phyloP scores from a whole-genome alignment of 2,797 vertebrate genomes.

The Tiaroga cobitis region DNA sequence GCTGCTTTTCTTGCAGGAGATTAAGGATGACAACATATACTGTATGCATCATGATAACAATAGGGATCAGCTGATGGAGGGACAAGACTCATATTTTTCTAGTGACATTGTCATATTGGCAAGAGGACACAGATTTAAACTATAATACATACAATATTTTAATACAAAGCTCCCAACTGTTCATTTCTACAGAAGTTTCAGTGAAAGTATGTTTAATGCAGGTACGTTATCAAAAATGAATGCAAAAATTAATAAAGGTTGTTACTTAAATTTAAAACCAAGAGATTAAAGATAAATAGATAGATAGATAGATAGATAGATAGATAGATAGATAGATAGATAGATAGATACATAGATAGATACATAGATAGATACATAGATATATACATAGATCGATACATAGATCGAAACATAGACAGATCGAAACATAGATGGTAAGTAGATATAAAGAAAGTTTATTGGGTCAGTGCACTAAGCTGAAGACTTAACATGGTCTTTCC shows the following conservation, averaged over 20 bases:
- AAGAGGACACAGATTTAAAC: constrained; percentile 24
- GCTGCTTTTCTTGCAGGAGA: constrained; percentile 59
- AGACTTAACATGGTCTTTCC: constrained; percentile 73
- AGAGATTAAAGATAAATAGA: not conserved
- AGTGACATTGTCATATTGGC: constrained; percentile 27
- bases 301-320: not conserved
- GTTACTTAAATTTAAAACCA: not conserved
- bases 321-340: not conserved
- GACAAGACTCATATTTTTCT: constrained; percentile 48
- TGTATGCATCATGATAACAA: constrained; percentile 65
- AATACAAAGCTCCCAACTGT: constrained; percentile 6
- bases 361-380: not conserved
- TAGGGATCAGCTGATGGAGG: constrained; percentile 70
- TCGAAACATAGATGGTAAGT: not conserved
- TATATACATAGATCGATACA: not conserved
- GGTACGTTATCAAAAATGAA: not conserved
- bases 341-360: too few relatives aligned
- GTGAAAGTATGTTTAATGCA: not conserved
- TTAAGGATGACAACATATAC: constrained; percentile 65
- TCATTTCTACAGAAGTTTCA: constrained; percentile 1
- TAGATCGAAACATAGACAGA: not conserved
- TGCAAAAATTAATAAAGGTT: not conserved
- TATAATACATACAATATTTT: not conserved
- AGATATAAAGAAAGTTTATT: constrained; percentile 4
- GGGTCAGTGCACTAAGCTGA: constrained; percentile 9